phyloP scores from a whole-genome alignment of 2,797 vertebrate genomes.

The Yasuhikotakia modesta region DNA sequence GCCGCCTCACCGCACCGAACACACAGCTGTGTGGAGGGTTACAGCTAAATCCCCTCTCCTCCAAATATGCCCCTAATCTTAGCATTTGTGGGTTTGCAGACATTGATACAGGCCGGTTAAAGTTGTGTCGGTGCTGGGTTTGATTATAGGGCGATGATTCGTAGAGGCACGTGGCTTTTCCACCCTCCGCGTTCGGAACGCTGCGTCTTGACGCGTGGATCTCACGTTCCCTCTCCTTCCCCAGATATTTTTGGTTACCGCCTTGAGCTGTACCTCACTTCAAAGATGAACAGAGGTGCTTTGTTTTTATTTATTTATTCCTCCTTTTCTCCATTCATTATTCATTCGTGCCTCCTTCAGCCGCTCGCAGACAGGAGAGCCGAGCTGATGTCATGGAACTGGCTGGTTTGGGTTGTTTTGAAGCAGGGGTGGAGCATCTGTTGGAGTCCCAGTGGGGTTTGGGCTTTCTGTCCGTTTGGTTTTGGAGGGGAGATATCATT shows the following conservation, averaged over 20 bases:
- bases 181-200: constrained; percentile 32
- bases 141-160: constrained; percentile 15
- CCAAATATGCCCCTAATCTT: constrained; percentile 35
- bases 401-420: constrained; percentile 30
- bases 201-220: constrained; percentile 42
- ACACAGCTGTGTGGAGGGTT: constrained; percentile 36
- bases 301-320: constrained; percentile 65
- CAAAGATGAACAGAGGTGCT: constrained; percentile 60
- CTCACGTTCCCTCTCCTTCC: constrained; percentile 33
- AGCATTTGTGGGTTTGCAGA: constrained; percentile 33
- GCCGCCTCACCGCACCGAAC: constrained; percentile 33
- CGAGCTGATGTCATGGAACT: constrained; percentile 50
- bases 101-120: constrained; percentile 36
- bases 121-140: constrained; percentile 29
- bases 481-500: constrained; percentile 12
- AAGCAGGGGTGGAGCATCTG: constrained; percentile 22
- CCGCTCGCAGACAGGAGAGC: constrained; percentile 32
- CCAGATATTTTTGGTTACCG: constrained; percentile 60
- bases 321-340: constrained; percentile 58
- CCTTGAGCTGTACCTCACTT: constrained; percentile 61
- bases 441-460: background rate
- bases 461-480: constrained; percentile 4
- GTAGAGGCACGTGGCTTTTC: background rate
- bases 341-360: constrained; percentile 55
- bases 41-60: background rate